phyloP scores from a whole-genome alignment of 2,113 vertebrate species.

The Todiramphus chloris region DNA sequence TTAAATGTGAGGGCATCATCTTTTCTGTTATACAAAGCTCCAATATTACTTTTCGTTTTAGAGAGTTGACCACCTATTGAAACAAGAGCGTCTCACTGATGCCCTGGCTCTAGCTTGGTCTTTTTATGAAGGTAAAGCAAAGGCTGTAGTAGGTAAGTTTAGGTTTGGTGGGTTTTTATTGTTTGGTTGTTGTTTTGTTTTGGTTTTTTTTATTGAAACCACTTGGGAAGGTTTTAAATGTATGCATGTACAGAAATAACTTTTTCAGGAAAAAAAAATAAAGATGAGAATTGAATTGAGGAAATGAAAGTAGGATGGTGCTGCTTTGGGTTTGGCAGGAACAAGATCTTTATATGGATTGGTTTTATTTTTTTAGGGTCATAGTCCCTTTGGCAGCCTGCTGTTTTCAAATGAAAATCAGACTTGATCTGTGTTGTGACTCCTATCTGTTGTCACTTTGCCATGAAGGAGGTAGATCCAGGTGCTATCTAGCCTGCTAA shows the following conservation, averaged over 20 bases:
- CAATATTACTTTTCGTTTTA: constrained; percentile 55
- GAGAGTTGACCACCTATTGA: constrained; percentile 92
- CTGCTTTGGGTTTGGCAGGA: neutral
- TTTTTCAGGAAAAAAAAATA: neutral
- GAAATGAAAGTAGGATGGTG: neutral
- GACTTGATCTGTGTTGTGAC: neutral
- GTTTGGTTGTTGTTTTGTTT: neutral
- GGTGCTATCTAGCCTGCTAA: neutral
- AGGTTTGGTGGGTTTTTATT: neutral
- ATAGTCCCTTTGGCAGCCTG: neutral
- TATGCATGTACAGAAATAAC: neutral
- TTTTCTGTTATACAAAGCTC: neutral
- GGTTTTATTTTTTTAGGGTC: neutral
- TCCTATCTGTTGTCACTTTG: neutral
- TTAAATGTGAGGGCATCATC: neutral
- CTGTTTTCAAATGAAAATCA: neutral
- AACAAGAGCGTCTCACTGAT: constrained; percentile 91
- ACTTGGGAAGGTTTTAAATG: neutral
- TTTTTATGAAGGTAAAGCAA: constrained; percentile 95
- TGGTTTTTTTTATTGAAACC: neutral
- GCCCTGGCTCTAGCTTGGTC: constrained; percentile 95
- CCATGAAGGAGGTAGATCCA: neutral
- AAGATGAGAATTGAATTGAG: neutral
- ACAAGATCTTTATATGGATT: neutral
- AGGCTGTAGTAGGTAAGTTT: constrained; percentile 92